Conservation (phyloP, 64 coral and sea anemone genomes). For the Hydrozoanthus tunicans region DNA sequence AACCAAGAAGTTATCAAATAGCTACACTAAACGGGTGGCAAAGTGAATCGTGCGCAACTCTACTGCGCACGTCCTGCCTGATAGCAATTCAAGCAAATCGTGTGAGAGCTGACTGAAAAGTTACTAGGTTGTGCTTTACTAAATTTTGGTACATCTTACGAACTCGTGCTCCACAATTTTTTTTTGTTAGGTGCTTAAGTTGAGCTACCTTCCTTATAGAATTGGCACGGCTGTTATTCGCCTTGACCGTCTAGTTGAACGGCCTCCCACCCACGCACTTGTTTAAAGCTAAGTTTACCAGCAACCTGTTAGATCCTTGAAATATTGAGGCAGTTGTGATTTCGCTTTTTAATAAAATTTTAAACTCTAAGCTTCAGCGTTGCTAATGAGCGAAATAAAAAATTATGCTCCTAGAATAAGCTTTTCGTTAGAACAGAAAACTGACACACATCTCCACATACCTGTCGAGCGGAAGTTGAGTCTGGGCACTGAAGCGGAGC, state of each 20-base stretch:
- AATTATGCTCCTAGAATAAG: background rate
- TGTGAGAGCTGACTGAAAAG: no score
- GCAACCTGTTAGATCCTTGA: background rate
- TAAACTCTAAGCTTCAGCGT: background rate
- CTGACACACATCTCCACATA: background rate
- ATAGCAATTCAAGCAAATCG: background rate
- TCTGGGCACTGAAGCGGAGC: constrained; percentile 2
- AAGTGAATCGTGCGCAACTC: background rate
- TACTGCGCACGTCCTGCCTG: constrained; percentile 7
- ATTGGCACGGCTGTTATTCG: background rate
- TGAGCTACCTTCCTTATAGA: background rate
- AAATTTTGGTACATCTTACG: no score
- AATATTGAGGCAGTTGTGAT: background rate
- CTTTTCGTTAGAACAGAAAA: background rate
- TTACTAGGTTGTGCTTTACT: no score
- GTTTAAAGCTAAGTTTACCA: background rate
- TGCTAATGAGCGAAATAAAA: background rate
- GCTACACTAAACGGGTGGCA: background rate
- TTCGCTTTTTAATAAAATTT: background rate
- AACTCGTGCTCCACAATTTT: no score
- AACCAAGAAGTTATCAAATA: no score
- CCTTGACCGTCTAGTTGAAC: background rate
- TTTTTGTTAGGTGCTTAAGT: no score
- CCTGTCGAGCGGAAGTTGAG: constrained; percentile 46
- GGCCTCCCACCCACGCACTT: background rate